These are phyloP conservation scores for Volucella bombylans DNA, from an alignment of 2,888 invertebrate species.

Conservation along the genomic window DNA sequence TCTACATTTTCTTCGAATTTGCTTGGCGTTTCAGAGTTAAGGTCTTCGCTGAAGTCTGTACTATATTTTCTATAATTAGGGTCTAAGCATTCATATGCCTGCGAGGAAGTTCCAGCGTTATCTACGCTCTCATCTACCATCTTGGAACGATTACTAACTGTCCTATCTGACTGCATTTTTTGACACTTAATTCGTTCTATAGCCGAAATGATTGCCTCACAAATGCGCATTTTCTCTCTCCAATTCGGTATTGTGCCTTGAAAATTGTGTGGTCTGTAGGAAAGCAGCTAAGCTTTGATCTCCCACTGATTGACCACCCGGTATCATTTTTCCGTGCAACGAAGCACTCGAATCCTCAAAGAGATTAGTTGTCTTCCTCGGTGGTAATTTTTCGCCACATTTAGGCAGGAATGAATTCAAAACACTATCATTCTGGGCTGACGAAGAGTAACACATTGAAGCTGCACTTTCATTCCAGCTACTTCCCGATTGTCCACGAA, in stretches of 20 bases:
- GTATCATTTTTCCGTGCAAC: conserved; percentile 68
- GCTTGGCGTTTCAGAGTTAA: background rate
- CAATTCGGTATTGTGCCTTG: conserved; percentile 88
- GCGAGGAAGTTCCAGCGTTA: conserved; percentile 55
- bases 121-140: background rate
- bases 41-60: background rate
- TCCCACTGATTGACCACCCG: conserved; percentile 76
- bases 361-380: conserved; percentile 77
- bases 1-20: conserved; percentile 29
- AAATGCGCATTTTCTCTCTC: conserved; percentile 93
- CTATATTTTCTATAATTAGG: background rate
- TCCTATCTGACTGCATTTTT: conserved; percentile 78
- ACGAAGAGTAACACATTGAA: conserved; percentile 69
- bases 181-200: conserved; percentile 89
- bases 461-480: conserved; percentile 76
- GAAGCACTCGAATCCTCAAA: conserved; percentile 79
- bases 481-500: conserved; percentile 74
- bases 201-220: conserved; percentile 92
- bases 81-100: conserved; percentile 26
- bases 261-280: conserved; percentile 88
- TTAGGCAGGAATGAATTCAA: conserved; percentile 79
- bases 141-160: background rate
- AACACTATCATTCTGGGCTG: conserved; percentile 74
- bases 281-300: conserved; percentile 90
- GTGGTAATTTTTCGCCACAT: conserved; percentile 80